These are phyloP conservation scores for Drosophila seguyi DNA, from an alignment of 1,140 invertebrate genomes.

Conservation along the genomic window DNA sequence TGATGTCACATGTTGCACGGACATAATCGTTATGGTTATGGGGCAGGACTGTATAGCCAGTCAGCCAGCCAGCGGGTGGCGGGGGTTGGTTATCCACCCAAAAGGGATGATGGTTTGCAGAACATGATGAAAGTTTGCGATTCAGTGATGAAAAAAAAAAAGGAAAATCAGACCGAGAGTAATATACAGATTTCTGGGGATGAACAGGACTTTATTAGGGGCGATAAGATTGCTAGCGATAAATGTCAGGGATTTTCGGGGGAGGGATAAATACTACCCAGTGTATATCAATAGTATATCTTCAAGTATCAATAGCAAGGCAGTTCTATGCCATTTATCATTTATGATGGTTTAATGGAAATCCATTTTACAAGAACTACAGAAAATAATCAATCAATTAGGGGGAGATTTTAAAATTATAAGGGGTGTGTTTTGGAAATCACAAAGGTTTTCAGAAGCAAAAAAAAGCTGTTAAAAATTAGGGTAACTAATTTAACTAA, in stretches of 20 bases:
- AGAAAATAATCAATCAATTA: conserved; percentile 24
- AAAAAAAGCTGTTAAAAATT: too few relatives aligned
- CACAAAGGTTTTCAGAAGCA: too few relatives aligned
- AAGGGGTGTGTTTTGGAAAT: background rate
- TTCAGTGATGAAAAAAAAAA: conserved; percentile 10
- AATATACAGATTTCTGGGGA: conserved; percentile 27
- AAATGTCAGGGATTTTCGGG: conserved; percentile 11
- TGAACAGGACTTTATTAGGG: conserved; percentile 36
- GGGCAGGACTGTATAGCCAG: conserved; percentile 30
- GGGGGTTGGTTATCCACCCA: conserved; percentile 13
- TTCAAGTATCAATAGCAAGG: conserved; percentile 28
- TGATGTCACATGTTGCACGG: conserved; percentile 70
- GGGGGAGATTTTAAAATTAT: background rate
- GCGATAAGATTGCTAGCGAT: conserved; percentile 28
- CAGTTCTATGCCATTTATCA: conserved; percentile 24
- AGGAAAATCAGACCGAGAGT: background rate
- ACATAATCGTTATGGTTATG: conserved; percentile 63
- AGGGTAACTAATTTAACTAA: background rate
- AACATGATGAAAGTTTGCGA: conserved; percentile 30
- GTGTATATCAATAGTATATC: background rate
- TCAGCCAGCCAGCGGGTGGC: conserved; percentile 11
- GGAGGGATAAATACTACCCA: background rate
- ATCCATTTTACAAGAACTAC: background rate
- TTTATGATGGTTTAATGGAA: conserved; percentile 13
- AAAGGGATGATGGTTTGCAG: conserved; percentile 14